Conservation (phyloP, 2,797 vertebrate genomes). For the Poeciliopsis paucimaculata region DNA sequence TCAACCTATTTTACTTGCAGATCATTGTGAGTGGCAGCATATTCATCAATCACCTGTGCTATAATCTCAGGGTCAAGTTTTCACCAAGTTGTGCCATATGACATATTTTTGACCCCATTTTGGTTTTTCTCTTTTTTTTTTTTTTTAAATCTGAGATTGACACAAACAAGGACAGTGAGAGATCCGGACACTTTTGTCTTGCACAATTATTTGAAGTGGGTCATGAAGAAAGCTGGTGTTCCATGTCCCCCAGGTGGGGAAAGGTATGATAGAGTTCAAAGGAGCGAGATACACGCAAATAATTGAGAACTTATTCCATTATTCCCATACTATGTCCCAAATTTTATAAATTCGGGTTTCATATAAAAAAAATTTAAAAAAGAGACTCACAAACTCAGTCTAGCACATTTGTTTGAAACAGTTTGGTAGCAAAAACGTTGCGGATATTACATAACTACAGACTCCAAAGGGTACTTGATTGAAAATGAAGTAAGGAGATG, state of each 20-base stretch:
- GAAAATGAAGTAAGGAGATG: slow-evolving; percentile 10
- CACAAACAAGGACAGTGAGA: not conserved
- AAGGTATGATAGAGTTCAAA: not conserved
- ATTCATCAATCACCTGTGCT: not conserved
- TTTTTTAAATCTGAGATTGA: not conserved
- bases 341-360: not conserved
- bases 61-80: not conserved
- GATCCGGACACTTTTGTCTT: slow-evolving; percentile 49
- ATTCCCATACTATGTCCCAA: too few relatives aligned
- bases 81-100: slow-evolving; percentile 6
- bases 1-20: slow-evolving; percentile 9
- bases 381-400: not conserved
- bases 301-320: not conserved
- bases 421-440: not conserved
- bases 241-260: slow-evolving; percentile 18
- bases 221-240: slow-evolving; percentile 39
- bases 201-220: slow-evolving; percentile 45
- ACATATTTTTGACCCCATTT: slow-evolving; percentile 1
- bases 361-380: too few relatives aligned
- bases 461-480: not conserved
- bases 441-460: slow-evolving; percentile 26
- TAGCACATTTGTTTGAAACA: slow-evolving; percentile 1
- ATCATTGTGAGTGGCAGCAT: not conserved
- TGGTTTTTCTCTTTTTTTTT: too few relatives aligned
- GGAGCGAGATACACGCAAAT: not conserved